Percentiles rank a stretch among this genome's conserved stretches.
These are phyloP conservation scores for Acanthococcus lagerstroemiae DNA, from an alignment of 2,888 invertebrate species.

Conservation along the genomic window DNA sequence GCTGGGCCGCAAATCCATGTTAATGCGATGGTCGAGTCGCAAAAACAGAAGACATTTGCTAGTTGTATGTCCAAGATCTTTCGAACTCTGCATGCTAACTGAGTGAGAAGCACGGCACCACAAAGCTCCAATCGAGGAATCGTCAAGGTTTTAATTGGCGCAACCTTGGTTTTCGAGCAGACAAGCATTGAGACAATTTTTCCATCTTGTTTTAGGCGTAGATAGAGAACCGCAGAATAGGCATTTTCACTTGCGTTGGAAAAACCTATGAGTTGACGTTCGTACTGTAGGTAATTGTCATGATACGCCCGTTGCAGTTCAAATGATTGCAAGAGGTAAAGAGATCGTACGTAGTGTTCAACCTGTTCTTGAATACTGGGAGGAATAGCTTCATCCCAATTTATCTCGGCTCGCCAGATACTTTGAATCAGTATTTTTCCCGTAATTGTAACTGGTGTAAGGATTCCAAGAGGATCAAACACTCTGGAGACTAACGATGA, in stretches of 20 bases:
- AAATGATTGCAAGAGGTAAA: background rate
- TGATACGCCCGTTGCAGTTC: background rate
- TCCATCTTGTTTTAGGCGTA: background rate
- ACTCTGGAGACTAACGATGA: background rate
- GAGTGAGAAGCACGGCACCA: background rate
- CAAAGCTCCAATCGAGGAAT: background rate
- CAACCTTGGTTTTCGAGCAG: background rate
- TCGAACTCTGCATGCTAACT: background rate
- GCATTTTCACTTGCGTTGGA: background rate
- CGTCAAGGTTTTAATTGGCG: background rate
- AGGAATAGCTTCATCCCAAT: background rate
- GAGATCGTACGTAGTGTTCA: background rate
- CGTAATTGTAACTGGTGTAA: background rate
- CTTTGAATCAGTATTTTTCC: background rate
- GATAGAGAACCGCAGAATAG: background rate
- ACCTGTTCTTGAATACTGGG: background rate
- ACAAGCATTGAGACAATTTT: background rate
- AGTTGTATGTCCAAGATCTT: background rate
- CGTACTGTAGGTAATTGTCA: background rate
- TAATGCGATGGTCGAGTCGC: background rate
- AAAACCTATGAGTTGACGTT: background rate
- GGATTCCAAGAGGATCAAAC: background rate
- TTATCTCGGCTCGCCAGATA: background rate
- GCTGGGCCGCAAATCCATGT: background rate
- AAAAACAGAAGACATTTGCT: background rate